Conservation (phyloP, 2,113 vertebrate species). For the Nestor notabilis region DNA sequence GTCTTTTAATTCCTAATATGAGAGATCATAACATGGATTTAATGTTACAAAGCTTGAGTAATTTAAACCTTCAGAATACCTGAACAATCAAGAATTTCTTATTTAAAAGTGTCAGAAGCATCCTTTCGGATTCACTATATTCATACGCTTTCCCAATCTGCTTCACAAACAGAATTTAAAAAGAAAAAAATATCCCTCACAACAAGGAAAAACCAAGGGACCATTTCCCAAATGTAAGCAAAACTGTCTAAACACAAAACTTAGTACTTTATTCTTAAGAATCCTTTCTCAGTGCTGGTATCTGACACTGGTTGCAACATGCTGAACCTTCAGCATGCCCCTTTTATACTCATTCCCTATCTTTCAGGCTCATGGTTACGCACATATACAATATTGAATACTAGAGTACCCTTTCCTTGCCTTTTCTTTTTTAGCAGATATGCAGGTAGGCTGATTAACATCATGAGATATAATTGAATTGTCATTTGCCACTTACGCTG, state of each 20-base stretch:
- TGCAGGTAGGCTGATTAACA: background rate
- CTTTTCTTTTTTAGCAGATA: background rate
- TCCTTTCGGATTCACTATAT: background rate
- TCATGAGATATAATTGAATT: background rate
- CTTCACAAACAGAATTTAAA: background rate
- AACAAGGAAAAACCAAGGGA: background rate
- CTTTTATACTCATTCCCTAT: background rate
- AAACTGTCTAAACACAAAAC: background rate
- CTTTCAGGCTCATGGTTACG: background rate
- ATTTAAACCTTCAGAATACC: background rate
- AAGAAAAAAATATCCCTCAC: background rate
- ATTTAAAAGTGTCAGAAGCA: background rate
- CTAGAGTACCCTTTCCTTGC: background rate
- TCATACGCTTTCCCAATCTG: background rate
- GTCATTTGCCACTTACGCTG: background rate
- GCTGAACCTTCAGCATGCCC: background rate
- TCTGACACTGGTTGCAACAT: accelerated
- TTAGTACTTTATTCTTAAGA: background rate
- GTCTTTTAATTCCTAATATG: background rate
- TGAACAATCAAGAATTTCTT: background rate
- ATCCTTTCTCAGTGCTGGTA: background rate
- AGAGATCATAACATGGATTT: constrained; percentile 3
- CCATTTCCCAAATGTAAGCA: background rate
- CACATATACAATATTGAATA: background rate
- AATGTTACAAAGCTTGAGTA: background rate